Evolutionary conservation across 2,113 vertebrate genomes (phyloP), one percentile per base, ranked within the genome.

Genomic region (Cathartes aura): DNA sequence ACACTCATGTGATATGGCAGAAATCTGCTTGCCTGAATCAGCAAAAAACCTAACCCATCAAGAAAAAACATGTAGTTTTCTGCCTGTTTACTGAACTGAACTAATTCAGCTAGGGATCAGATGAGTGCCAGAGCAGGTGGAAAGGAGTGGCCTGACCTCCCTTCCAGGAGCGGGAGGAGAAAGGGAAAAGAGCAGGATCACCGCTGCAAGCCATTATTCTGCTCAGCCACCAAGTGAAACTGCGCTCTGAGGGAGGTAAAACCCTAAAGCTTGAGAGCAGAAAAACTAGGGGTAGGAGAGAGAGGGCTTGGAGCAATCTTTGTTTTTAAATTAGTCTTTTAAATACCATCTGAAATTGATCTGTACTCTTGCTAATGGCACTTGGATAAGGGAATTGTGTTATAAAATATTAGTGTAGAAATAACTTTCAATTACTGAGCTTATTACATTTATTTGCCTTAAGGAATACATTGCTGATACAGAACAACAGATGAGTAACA

Each of bases 401-500:
- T 72, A 48, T 48, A 83, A 94, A 91, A 92, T 56, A 42, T 26
- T 72, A 50, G 15, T 6, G 32, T 66, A 62, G 48, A 78, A 93
- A 76, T 15, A 76, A n/a, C 30, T 91, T 82, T 43, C 40, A 50
- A 8, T 92, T 93, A 47, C 66, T 47, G 34, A 52, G 34, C 13
- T 75, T 50, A 50, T 64, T 80, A 34, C 26, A 50, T 34, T 24
- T 83, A 42, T 66, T 91, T 86, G 56, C 78, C 66, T 91, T 73
- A 59, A 92, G 58, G 53, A 93, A 63, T 52, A n/a, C 9, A 27
- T 59, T 79, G 38, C 32, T 60, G 70, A 60, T 94, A 73, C 18
- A 80, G 73, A 95, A 56, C 67, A 87, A 70, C 36, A 89, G 71
- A 81, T 74, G n/a, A 67, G 27, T 71, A 64, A 30, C 16, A 50